phyloP scores from a whole-genome alignment of 1,140 invertebrate species.

The Pseudomyrmex concolor region DNA sequence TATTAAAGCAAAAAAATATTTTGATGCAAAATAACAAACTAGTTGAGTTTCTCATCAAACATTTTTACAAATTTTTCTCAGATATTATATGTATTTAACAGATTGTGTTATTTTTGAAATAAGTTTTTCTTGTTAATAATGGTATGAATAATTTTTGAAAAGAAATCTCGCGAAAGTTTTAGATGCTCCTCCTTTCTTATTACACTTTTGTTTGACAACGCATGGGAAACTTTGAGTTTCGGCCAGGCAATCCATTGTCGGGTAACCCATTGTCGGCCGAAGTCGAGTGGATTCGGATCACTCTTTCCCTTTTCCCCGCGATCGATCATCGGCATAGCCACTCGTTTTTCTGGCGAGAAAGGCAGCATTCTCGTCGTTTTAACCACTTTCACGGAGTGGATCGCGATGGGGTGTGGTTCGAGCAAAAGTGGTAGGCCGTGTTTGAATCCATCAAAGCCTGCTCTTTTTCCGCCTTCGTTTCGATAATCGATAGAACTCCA shows the following conservation, averaged over 20 bases:
- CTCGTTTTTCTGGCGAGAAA: background rate
- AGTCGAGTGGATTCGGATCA: constrained; percentile 40
- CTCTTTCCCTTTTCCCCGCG: constrained; percentile 35
- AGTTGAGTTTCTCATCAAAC: too few relatives aligned
- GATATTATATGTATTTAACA: background rate
- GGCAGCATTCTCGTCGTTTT: constrained; percentile 58
- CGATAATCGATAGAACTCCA: constrained; percentile 71
- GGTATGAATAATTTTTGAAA: background rate
- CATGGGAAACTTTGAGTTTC: constrained; percentile 10
- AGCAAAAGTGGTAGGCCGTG: constrained; percentile 73
- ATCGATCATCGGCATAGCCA: constrained; percentile 28
- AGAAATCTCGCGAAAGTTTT: background rate
- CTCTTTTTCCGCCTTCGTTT: constrained; percentile 70
- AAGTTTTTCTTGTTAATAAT: background rate
- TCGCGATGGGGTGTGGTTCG: constrained; percentile 70
- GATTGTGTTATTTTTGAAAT: background rate
- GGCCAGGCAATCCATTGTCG: constrained; percentile 32
- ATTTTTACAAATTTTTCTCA: too few relatives aligned
- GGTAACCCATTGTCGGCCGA: constrained; percentile 30
- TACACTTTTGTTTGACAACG: constrained; percentile 25
- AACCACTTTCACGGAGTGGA: constrained; percentile 64
- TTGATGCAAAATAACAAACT: too few relatives aligned
- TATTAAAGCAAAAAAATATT: background rate
- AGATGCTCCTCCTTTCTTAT: background rate
- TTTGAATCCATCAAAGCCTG: constrained; percentile 75